Base-by-base conservation (phyloP, 2,888 invertebrate genomes). In the Eugnorisma glareosa region DNA sequence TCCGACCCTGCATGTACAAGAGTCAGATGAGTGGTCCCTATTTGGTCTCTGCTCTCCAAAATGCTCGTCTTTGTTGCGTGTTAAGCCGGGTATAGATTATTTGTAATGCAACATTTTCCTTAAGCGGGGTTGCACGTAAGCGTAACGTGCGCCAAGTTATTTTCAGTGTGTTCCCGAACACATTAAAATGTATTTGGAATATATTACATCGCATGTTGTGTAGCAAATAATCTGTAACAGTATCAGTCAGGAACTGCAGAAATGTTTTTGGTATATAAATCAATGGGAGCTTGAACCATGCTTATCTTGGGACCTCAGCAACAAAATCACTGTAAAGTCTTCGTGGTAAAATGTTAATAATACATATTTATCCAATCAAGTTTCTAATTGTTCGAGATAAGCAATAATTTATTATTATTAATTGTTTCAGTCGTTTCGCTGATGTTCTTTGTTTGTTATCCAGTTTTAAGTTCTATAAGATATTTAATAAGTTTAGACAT, bases 271-370 rank as follows among this genome's bases (percentile, higher is more conserved):
- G 18, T 21, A 61, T 24, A 63, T 61, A n/a, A 18, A 67, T 68
- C 37, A 64, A 37, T 69, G 69, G 8, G 72, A 79, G 76, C 61
- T 40, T 59, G 21, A 59, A 75, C 69, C 48, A 40, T 51, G 28
- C 18, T 76, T 73, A 72, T 31, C 63, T 86, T 77, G 79, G 78
- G 76, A 80, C 75, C 63, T 76, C 67, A 37, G 69, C 71, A 74
- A 85, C 77, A 83, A 87, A 82, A 87, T 88, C 82, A 81, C 83
- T 74, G 71, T 63, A 70, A 81, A 57, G 79, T 86, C 83, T 88
- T 88, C 79, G 37, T 82, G 75, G 63, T 82, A 75, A 54, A 40
- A 37, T 57, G n/a, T 67, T 72, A 15, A 73, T 79, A 64, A 70
- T 80, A 54, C 54, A 63, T 78, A 54, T 37, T 75, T 57, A 67